These are phyloP conservation scores for Entomobrya proxima DNA, from an alignment of 2,888 invertebrate genomes.

Conservation along the genomic window DNA sequence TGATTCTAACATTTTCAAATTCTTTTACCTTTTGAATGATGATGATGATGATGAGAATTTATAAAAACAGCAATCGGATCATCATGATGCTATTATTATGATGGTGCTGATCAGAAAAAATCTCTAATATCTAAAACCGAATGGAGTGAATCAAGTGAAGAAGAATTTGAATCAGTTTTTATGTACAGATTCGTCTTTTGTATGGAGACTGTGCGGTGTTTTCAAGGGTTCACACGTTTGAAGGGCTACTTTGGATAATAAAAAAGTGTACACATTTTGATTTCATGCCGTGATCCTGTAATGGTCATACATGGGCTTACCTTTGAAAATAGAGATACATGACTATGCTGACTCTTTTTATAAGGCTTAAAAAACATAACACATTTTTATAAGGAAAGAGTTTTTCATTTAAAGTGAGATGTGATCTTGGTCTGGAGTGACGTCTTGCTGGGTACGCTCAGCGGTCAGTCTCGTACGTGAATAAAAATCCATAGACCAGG, in stretches of 20 bases:
- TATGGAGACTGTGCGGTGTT: background rate
- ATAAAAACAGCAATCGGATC: conserved; percentile 19
- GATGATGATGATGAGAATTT: background rate
- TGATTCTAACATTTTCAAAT: background rate
- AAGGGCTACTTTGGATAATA: conserved; percentile 25
- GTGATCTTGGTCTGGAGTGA: background rate
- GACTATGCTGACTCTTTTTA: too few relatives aligned
- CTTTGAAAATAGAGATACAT: background rate
- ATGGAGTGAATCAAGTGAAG: conserved; percentile 43
- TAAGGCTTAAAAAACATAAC: background rate
- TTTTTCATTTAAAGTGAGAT: background rate
- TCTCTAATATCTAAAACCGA: background rate
- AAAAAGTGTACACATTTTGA: background rate
- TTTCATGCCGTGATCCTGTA: too few relatives aligned
- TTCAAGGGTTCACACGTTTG: conserved; percentile 61
- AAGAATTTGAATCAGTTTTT: conserved; percentile 37
- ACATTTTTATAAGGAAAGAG: background rate
- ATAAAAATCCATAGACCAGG: background rate
- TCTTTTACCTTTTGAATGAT: background rate
- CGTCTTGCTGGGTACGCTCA: conserved; percentile 3
- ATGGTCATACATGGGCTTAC: background rate
- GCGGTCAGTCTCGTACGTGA: background rate
- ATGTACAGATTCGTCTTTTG: background rate
- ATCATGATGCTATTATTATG: background rate
- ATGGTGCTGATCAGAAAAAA: background rate